These are phyloP conservation scores for Drosophila mojavensis DNA, from an alignment of 1,140 invertebrate genomes.

Conservation along the genomic window DNA sequence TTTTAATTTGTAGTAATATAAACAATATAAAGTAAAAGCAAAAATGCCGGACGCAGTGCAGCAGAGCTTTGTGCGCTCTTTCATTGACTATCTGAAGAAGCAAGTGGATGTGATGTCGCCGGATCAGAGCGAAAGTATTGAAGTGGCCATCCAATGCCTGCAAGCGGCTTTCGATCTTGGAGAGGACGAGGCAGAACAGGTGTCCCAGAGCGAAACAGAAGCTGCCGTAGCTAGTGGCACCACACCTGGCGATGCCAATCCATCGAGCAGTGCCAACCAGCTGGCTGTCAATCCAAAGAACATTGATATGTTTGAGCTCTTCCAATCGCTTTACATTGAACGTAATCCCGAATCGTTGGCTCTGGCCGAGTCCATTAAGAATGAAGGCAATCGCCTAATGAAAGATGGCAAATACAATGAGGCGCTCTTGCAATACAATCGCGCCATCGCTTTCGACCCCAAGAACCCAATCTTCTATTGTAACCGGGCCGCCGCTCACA, in stretches of 20 bases:
- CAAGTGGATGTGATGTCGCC: conserved; percentile 79
- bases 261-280: conserved; percentile 63
- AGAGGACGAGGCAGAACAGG: conserved; percentile 81
- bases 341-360: conserved; percentile 85
- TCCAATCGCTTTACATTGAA: conserved; percentile 78
- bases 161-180: conserved; percentile 91
- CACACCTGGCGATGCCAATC: conserved; percentile 11
- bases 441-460: conserved; percentile 93
- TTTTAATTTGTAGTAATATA: conserved; percentile 18
- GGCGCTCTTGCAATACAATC: conserved; percentile 92
- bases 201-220: conserved; percentile 43
- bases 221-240: conserved; percentile 11
- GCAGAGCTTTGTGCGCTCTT: conserved; percentile 73
- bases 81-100: conserved; percentile 78
- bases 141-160: conserved; percentile 91
- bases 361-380: conserved; percentile 91
- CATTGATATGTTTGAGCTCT: conserved; percentile 85
- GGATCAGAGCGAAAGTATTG: conserved; percentile 91
- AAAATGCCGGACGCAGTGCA: conserved; percentile 77
- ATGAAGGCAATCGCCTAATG: conserved; percentile 94
- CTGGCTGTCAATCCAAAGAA: conserved; percentile 66
- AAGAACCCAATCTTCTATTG: conserved; percentile 97
- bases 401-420: conserved; percentile 91
- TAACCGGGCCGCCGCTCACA: conserved; percentile 96
- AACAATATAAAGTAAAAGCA: neutral